phyloP scores from a whole-genome alignment of 2,113 vertebrate species.

The Pardalotus punctatus region DNA sequence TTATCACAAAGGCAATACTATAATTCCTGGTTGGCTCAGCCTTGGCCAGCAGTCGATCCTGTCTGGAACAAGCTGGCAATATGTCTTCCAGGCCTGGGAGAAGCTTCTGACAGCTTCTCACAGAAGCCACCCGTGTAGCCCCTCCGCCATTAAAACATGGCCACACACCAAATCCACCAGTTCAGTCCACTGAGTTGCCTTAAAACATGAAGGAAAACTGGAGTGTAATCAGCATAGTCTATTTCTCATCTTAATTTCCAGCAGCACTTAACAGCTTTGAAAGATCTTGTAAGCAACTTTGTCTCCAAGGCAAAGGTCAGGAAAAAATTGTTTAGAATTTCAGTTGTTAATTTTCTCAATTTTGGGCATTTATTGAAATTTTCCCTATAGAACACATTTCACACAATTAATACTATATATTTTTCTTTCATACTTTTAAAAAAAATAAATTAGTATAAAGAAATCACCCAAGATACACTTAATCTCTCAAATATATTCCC shows the following conservation, averaged over 20 bases:
- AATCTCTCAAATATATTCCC: background rate
- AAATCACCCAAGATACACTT: background rate
- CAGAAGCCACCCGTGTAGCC: background rate
- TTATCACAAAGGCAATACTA: background rate
- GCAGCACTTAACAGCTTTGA: background rate
- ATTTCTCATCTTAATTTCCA: background rate
- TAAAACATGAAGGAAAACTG: background rate
- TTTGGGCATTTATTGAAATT: background rate
- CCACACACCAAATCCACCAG: background rate
- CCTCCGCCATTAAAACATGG: background rate
- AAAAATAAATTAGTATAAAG: background rate
- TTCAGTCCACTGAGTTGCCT: background rate
- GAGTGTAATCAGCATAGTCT: background rate
- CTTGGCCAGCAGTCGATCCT: rapidly evolving
- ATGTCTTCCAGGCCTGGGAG: background rate
- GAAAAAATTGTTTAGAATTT: background rate
- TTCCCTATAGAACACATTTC: background rate
- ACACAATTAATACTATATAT: background rate
- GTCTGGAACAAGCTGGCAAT: background rate
- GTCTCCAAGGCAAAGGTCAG: background rate
- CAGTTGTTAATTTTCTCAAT: background rate
- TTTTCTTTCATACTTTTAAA: background rate
- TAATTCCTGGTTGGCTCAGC: background rate
- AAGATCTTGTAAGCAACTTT: background rate
- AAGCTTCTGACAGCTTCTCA: background rate